These are phyloP conservation scores for Pandion haliaetus DNA, from an alignment of 2,113 vertebrate genomes.

Conservation along the genomic window DNA sequence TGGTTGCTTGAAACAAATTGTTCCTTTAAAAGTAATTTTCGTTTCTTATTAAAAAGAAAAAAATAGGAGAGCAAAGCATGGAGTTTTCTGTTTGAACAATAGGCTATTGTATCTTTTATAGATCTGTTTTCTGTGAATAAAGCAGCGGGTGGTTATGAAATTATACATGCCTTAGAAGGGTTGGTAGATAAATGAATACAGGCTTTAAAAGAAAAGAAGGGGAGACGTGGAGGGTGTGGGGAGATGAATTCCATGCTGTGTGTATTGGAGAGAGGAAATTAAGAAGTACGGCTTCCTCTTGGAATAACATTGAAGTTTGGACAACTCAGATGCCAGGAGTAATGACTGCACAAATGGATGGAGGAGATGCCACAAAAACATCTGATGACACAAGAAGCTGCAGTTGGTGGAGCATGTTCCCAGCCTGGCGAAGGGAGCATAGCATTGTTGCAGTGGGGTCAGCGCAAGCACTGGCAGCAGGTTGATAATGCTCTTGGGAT, in stretches of 20 bases:
- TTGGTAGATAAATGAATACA: neutral
- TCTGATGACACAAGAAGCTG: neutral
- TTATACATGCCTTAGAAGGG: neutral
- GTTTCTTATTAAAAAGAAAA: slow-evolving; percentile 30
- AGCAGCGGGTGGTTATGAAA: slow-evolving; percentile 53
- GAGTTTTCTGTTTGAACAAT: slow-evolving; percentile 48
- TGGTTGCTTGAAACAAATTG: slow-evolving; percentile 26
- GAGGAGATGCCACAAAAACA: neutral
- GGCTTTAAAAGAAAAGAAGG: neutral
- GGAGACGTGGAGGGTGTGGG: neutral
- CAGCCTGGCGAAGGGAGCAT: neutral
- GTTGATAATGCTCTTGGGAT: neutral
- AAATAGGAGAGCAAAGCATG: neutral
- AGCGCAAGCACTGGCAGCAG: neutral
- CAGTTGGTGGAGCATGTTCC: fast-evolving
- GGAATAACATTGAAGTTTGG: neutral
- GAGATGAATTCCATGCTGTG: neutral
- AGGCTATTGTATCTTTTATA: slow-evolving; percentile 27
- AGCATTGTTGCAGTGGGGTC: fast-evolving
- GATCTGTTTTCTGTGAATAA: slow-evolving; percentile 23
- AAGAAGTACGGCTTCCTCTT: neutral
- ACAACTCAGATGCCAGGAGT: neutral
- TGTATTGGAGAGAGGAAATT: neutral
- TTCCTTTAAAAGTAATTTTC: slow-evolving; percentile 33
- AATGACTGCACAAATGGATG: too few relatives aligned